Evolutionary conservation across 1,140 invertebrate species (phyloP).

Genomic region (Pseudomyrmex pallidus): DNA sequence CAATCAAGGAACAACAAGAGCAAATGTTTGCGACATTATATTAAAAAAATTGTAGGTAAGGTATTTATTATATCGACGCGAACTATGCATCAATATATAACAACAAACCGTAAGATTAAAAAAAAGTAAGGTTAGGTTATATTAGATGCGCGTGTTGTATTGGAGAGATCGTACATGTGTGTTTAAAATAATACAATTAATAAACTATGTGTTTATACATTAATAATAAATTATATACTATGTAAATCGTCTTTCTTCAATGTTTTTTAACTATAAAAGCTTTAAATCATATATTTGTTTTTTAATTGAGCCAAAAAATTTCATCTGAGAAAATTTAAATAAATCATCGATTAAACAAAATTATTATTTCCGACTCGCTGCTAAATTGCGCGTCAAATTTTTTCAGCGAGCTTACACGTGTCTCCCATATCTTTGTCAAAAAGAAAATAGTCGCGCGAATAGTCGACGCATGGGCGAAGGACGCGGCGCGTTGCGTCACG

Average conservation of each 20-base stretch:
- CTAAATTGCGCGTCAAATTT: not conserved
- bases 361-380: no score
- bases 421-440: not conserved
- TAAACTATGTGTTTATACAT: no score
- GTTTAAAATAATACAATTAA: no score
- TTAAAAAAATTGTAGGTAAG: slow-evolving; percentile 4
- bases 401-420: not conserved
- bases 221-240: no score
- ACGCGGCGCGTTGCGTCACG: not conserved
- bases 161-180: no score
- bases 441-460: slow-evolving; percentile 6
- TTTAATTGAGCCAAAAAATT: no score
- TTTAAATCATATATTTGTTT: no score
- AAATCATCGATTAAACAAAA: no score
- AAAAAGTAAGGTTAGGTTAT: slow-evolving; percentile 23
- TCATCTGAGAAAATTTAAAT: no score
- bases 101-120: not conserved
- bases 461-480: slow-evolving; percentile 47
- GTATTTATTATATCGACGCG: not conserved
- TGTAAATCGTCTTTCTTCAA: no score
- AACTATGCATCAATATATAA: not conserved
- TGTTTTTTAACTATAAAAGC: no score
- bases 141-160: not conserved
- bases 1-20: not conserved
- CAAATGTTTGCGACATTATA: not conserved